Conservation (phyloP, 2,888 invertebrate genomes). For the Scaptomyza reducta region DNA sequence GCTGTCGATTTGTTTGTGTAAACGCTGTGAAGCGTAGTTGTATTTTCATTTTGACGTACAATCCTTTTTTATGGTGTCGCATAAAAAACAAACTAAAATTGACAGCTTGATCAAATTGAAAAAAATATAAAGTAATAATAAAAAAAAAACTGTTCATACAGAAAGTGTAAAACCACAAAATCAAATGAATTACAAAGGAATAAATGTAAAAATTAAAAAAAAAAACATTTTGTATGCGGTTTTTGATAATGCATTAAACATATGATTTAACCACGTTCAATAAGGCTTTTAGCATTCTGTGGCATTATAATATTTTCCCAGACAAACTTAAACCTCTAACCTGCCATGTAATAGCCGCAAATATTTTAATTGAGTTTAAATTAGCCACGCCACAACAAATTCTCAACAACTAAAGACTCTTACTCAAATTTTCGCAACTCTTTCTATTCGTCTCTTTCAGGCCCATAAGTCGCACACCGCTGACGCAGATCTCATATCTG, state of each 20-base stretch:
- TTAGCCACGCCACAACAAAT: constrained; percentile 68
- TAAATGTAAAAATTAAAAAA: constrained; percentile 25
- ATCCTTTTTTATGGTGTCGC: constrained; percentile 40
- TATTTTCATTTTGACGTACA: constrained; percentile 73
- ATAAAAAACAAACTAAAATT: constrained; percentile 66
- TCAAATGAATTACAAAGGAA: constrained; percentile 58
- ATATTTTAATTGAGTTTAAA: constrained; percentile 79
- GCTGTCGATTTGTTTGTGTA: constrained; percentile 71
- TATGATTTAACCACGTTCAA: constrained; percentile 56
- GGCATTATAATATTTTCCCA: constrained; percentile 28
- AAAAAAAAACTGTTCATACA: constrained; percentile 18
- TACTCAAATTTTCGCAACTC: constrained; percentile 3
- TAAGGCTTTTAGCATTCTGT: constrained; percentile 35
- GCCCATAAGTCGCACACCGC: constrained; percentile 83
- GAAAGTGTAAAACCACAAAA: constrained; percentile 66
- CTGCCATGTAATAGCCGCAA: constrained; percentile 44
- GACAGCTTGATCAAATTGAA: constrained; percentile 67
- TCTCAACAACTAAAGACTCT: constrained; percentile 57
- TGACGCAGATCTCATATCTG: constrained; percentile 83
- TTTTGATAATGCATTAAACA: constrained; percentile 56
- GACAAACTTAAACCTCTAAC: constrained; percentile 52
- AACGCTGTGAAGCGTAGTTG: constrained; percentile 71
- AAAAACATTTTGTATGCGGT: constrained; percentile 54
- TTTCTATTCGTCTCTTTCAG: constrained; percentile 57
- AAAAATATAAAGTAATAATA: background rate